Evolutionary conservation across 2,888 invertebrate genomes (phyloP).

Genomic region (Rhagonycha lutea): DNA sequence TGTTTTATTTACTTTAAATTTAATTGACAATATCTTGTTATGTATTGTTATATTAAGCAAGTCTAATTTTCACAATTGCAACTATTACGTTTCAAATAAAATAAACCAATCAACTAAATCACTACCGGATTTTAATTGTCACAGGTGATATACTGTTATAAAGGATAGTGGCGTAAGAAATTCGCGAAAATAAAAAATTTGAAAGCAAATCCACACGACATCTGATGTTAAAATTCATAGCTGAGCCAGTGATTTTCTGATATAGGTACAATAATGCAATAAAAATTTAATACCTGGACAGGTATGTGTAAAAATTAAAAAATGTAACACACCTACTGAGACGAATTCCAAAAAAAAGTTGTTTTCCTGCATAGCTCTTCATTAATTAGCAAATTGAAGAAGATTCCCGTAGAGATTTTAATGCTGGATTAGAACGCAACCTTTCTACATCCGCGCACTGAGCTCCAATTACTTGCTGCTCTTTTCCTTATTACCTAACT

Average conservation of each 20-base stretch:
- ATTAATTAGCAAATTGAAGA: neutral
- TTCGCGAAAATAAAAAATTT: neutral
- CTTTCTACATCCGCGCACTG: neutral
- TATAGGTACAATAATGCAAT: neutral
- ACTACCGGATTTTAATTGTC: constrained; percentile 6
- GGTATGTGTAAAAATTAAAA: neutral
- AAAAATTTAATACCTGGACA: neutral
- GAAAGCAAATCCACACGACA: neutral
- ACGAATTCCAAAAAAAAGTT: neutral
- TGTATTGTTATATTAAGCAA: constrained; percentile 43
- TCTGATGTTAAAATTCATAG: neutral
- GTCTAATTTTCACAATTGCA: constrained; percentile 49
- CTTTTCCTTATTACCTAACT: neutral
- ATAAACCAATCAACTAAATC: constrained; percentile 51
- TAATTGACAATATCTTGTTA: constrained; percentile 49
- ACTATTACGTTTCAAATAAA: constrained; percentile 50
- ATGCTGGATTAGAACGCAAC: neutral
- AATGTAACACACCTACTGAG: neutral
- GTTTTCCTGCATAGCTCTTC: neutral
- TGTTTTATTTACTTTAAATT: constrained; percentile 45
- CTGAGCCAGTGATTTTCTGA: neutral
- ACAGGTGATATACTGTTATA: neutral
- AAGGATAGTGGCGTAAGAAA: neutral
- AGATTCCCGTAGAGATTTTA: neutral
- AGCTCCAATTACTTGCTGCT: neutral